Conservation (phyloP, 92 coral and sea anemone species). For the Metridium senile region DNA sequence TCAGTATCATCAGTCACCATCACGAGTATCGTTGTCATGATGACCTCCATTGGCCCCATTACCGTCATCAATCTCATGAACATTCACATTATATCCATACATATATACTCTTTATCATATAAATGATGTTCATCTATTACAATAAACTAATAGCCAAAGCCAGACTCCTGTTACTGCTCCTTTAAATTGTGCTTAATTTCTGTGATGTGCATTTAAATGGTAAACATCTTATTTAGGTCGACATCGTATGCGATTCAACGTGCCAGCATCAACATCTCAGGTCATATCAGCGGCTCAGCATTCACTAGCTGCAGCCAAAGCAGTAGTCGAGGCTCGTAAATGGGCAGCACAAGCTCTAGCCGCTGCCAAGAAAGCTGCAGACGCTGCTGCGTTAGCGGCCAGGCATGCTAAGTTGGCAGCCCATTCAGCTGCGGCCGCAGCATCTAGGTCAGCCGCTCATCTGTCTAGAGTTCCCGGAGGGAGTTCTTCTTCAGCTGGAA, state of each 20-base stretch:
- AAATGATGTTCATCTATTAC: no score
- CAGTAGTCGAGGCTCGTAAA: conserved; percentile 5
- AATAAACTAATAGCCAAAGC: no score
- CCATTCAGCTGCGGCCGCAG: conserved; percentile 15
- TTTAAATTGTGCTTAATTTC: no score
- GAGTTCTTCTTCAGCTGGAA: conserved; percentile 21
- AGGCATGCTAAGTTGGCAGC: conserved; percentile 21
- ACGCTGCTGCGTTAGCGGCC: conserved; percentile 23
- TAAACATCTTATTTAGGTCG: no score
- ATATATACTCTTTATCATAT: no score
- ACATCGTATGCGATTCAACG: not conserved
- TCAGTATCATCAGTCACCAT: no score
- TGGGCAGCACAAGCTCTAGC: conserved; percentile 37
- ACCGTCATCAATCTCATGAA: no score
- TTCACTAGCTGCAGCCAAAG: conserved; percentile 23
- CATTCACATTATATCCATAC: no score
- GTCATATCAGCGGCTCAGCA: conserved; percentile 25
- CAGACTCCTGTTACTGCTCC: no score
- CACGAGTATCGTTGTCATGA: no score
- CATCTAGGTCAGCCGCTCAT: conserved; percentile 35
- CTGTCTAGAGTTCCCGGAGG: conserved; percentile 18
- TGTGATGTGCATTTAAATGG: no score
- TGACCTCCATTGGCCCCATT: no score
- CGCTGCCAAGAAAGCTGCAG: conserved; percentile 49
- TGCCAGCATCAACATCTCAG: not conserved